phyloP scores from a whole-genome alignment of 1,140 invertebrate genomes.

The Mamestra configurata region DNA sequence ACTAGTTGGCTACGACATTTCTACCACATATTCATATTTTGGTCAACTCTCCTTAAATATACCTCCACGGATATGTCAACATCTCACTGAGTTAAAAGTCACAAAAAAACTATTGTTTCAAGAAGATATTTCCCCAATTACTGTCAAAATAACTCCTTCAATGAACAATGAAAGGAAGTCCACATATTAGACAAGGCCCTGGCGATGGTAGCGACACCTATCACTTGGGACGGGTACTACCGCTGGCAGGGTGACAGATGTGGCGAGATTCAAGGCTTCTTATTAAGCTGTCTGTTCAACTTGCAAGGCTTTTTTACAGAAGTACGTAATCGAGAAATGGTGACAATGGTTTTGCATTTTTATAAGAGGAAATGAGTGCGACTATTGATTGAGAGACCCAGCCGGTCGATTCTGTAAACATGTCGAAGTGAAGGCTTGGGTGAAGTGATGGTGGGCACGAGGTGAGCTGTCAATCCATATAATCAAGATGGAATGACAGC shows the following conservation, averaged over 20 bases:
- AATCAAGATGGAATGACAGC: no score
- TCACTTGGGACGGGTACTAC: not conserved
- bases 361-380: no score
- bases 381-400: no score
- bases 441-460: no score
- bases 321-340: not conserved
- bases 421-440: no score
- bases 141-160: constrained; percentile 14
- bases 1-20: no score
- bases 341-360: no score
- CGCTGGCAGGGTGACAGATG: not conserved
- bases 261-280: not conserved
- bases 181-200: not conserved
- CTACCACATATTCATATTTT: not conserved
- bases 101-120: constrained; percentile 24
- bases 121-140: constrained; percentile 7
- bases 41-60: not conserved
- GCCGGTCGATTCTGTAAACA: no score
- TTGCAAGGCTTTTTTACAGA: not conserved
- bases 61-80: not conserved
- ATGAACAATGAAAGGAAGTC: constrained; percentile 25
- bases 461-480: no score
- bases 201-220: not conserved
- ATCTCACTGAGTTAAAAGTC: not conserved
- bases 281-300: not conserved